Evolutionary conservation across 1,140 invertebrate species (phyloP).

Genomic region (Cotesia glomerata): DNA sequence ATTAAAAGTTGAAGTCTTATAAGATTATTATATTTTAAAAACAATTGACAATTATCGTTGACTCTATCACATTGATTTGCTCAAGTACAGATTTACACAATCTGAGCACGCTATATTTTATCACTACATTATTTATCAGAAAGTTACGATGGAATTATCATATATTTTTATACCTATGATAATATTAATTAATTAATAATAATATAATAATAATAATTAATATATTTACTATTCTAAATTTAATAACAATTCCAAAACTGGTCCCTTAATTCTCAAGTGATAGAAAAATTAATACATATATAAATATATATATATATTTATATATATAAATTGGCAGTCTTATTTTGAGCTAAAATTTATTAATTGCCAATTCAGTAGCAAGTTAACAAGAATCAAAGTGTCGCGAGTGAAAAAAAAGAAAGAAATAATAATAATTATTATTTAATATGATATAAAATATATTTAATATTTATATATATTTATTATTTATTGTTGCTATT

Average conservation of each 20-base stretch:
- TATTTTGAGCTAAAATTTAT: conserved; percentile 50
- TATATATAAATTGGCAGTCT: conserved; percentile 48
- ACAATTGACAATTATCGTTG: conserved; percentile 17
- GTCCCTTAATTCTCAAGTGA: no score
- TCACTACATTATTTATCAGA: conserved; percentile 14
- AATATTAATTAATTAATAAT: neutral
- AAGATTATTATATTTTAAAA: conserved; percentile 13
- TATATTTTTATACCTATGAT: neutral
- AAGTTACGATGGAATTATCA: neutral
- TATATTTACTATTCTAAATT: no score
- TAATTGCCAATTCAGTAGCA: neutral
- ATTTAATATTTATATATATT: no score
- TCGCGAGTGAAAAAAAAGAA: conserved; percentile 4
- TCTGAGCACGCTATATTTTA: conserved; percentile 5
- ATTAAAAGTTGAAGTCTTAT: neutral
- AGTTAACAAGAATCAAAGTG: neutral
- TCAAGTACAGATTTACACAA: conserved; percentile 10
- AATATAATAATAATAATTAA: no score
- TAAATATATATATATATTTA: no score
- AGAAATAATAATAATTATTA: neutral
- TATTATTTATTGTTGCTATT: no score
- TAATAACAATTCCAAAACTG: no score
- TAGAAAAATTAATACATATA: no score
- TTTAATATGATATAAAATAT: neutral
- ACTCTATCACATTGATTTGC: conserved; percentile 20